Evolutionary conservation across 2,888 invertebrate genomes (phyloP), one percentile per base, ranked within the genome.

Genomic region (Anoncus sp.): DNA sequence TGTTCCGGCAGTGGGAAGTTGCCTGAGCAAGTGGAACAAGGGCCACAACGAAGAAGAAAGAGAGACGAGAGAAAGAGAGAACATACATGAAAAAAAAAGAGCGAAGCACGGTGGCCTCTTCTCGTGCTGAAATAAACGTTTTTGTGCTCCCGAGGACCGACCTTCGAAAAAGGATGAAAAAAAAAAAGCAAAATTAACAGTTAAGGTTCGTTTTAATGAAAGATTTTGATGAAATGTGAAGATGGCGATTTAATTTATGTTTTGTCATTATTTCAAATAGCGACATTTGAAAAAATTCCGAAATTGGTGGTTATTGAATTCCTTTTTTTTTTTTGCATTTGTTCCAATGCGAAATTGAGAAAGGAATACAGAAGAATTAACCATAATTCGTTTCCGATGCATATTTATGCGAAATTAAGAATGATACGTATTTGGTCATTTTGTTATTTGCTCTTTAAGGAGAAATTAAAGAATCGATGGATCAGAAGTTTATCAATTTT

Each of bases 1-100:
- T 79, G 81, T 67, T 78, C 76, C 59, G 49, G 73, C 75, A 80
- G 72, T 85, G 83, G 83, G 83, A 83, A 85, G 82, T 82, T 83
- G 75, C 79, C 77, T 79, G 80, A 76, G 76, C 77, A 80, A 83
- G 81, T 74, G 79, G 77, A 82, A 75, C 51, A 73, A 75, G 72
- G 63, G 67, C 59, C 78, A 65, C 60, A n/a, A 59, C n/a, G 55
- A 63, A 55, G 75, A 69, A 18, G 62, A 47, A 22, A 40, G 62
- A 70, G 40, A 22, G 6, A 10, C 1, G 47, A n/a, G 31, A 47
- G 47, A 49, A 63, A 67, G 27, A 49, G 24, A 65, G 67, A 31
- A 69, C 18, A 31, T 60, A 47, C 43, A 45, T 51, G 22, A 31
- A 63, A 60, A 69, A 76, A 79, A 79, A 76, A 63, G 45, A 75